Evolutionary conservation across 2,113 vertebrate genomes (phyloP).

Genomic region (Phylloscopus trochilus): DNA sequence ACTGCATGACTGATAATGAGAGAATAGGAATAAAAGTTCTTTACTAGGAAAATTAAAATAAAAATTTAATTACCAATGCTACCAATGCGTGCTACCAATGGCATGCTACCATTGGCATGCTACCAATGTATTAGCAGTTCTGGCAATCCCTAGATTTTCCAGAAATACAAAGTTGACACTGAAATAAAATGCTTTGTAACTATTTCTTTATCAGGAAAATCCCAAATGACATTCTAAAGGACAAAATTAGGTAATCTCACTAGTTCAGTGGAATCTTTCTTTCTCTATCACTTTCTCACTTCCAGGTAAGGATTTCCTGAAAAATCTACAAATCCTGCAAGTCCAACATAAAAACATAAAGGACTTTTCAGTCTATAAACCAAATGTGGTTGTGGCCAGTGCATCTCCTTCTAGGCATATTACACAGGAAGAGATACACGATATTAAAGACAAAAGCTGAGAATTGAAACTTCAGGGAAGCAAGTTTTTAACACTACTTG

Average conservation of each 20-base stretch:
- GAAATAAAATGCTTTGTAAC: neutral
- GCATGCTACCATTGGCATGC: too few species aligned
- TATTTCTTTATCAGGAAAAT: neutral
- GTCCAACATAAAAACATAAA: neutral
- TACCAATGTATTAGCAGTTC: accelerated
- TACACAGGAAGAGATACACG: neutral
- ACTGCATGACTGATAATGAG: too few species aligned
- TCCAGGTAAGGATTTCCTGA: neutral
- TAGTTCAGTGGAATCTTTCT: neutral
- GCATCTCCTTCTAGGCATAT: neutral
- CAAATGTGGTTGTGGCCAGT: neutral
- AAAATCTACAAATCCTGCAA: neutral
- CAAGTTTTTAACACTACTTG: neutral
- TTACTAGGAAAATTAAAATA: too few species aligned
- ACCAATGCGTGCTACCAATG: too few species aligned
- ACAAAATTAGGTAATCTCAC: neutral
- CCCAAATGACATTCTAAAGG: neutral
- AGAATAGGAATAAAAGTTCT: too few species aligned
- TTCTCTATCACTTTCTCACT: neutral
- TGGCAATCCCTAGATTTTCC: neutral
- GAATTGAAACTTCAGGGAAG: neutral
- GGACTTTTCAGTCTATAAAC: neutral
- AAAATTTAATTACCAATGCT: too few species aligned
- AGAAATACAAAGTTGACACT: neutral
- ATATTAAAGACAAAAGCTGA: neutral